Base-by-base conservation (phyloP, 2,888 invertebrate species). In the Neoascia interrupta region DNA sequence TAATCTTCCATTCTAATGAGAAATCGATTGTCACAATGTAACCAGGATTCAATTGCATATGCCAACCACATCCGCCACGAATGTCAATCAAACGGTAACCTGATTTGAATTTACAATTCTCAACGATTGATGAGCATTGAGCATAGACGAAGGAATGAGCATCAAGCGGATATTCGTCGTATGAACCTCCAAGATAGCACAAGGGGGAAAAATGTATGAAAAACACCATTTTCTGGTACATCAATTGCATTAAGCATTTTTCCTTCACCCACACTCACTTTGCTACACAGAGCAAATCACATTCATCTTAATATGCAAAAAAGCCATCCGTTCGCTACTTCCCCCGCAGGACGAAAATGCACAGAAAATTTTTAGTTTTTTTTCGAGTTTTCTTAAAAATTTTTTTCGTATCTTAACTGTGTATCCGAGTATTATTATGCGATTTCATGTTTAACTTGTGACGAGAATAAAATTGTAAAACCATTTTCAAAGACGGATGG, bases 1-100 rank as follows among this genome's bases (percentile, higher is more conserved):
- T 79, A 79, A 79, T 79, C 79, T 79, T 73, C 73, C 39, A 73
- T 73, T 68, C 79, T 79, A 79, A 79, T 79, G 79, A 79, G 79
- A 79, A 79, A 79, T 79, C 79, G 79, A 79, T 79, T 79, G 79
- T 79, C 79, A 73, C 79, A 79, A 79, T 79, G 79, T 79, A 79
- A 79, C 79, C 79, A 73, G 72, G 73, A 79, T 79, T 79, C 79
- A 79, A 79, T 79, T 79, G 79, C 79, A 79, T 79, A 79, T 79
- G 79, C 73, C 79, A 79, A 73, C 79, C 79, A 73, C 79, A 79
- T 79, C 79, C 72, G 54, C 66, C 79, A 61, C 61, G 54, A 66
- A 79, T 79, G 79, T 79, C 79, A 79, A 79, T 79, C 79, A 79
- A 79, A 79, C 43, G 43, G 66, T 73, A 79, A 73, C 79, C 79